phyloP scores from a whole-genome alignment of 2,888 invertebrate species.

The Cryptus viduatorius region DNA sequence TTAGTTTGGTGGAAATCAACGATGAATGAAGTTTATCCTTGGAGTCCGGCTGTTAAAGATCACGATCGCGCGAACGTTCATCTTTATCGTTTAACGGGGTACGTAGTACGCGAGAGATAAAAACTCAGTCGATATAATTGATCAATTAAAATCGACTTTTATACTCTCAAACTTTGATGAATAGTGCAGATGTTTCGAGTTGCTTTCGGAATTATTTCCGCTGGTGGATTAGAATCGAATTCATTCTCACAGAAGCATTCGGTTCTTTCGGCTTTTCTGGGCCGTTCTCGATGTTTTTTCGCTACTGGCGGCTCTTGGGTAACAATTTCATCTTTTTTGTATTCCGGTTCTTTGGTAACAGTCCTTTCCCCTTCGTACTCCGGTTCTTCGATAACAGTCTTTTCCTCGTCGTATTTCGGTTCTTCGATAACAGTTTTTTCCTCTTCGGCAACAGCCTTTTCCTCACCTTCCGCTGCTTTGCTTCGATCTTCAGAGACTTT shows the following conservation, averaged over 20 bases:
- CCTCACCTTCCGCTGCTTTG: background rate
- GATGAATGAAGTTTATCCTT: slow-evolving; percentile 95
- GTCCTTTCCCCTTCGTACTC: background rate
- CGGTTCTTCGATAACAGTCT: background rate
- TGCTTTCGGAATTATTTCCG: slow-evolving; percentile 28
- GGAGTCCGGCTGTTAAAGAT: slow-evolving; percentile 94
- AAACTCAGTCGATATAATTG: background rate
- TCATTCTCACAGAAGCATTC: slow-evolving; percentile 17
- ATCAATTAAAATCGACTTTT: background rate
- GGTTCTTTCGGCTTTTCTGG: background rate
- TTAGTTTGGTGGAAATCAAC: slow-evolving; percentile 94
- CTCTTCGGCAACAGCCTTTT: background rate
- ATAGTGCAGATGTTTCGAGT: slow-evolving; percentile 39
- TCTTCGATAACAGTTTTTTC: background rate
- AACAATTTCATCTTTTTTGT: background rate
- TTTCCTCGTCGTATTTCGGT: background rate
- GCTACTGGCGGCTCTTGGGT: background rate
- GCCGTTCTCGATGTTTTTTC: background rate
- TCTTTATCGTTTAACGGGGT: slow-evolving; percentile 91
- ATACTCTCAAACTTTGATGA: slow-evolving; percentile 47
- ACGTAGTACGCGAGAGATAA: slow-evolving; percentile 69
- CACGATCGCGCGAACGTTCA: slow-evolving; percentile 96
- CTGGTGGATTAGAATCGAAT: background rate
- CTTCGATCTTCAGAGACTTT: background rate
- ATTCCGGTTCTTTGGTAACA: background rate